A percentile compares a stretch with the other conserved stretches of the same genome.
phyloP scores from a whole-genome alignment of 1,140 invertebrate genomes.

The Aphis craccivora region DNA sequence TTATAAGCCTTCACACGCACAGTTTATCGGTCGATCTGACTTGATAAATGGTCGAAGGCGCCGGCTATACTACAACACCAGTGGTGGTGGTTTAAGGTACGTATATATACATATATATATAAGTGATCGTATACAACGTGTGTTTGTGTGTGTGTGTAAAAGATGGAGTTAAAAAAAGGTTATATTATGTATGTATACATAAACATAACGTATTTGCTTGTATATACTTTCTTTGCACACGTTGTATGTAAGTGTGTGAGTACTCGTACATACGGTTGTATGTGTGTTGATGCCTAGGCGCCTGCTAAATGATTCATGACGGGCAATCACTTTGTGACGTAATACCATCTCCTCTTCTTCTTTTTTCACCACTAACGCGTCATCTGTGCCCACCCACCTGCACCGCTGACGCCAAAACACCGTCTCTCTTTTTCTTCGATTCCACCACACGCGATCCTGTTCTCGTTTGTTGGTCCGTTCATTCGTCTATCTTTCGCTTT shows the following conservation, averaged over 20 bases:
- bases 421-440: not conserved
- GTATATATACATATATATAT: not conserved
- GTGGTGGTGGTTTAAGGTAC: slow-evolving; percentile 6
- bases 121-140: not conserved
- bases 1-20: not conserved
- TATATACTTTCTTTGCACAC: not conserved
- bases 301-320: slow-evolving; percentile 58
- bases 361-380: not conserved
- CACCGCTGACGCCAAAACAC: not conserved
- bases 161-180: not conserved
- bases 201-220: slow-evolving; percentile 3
- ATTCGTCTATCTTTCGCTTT: not conserved
- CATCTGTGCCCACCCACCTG: not conserved
- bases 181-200: slow-evolving; percentile 23
- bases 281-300: slow-evolving; percentile 5
- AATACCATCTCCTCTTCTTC: not conserved
- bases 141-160: not conserved
- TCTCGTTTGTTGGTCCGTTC: not conserved
- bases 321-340: slow-evolving; percentile 55
- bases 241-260: not conserved
- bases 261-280: not conserved
- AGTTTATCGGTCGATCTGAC: slow-evolving; percentile 50
- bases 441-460: not conserved
- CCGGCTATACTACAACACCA: not conserved
- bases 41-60: slow-evolving; percentile 50